phyloP scores from a whole-genome alignment of 2,888 invertebrate species.

The Polylopha cassiicola region DNA sequence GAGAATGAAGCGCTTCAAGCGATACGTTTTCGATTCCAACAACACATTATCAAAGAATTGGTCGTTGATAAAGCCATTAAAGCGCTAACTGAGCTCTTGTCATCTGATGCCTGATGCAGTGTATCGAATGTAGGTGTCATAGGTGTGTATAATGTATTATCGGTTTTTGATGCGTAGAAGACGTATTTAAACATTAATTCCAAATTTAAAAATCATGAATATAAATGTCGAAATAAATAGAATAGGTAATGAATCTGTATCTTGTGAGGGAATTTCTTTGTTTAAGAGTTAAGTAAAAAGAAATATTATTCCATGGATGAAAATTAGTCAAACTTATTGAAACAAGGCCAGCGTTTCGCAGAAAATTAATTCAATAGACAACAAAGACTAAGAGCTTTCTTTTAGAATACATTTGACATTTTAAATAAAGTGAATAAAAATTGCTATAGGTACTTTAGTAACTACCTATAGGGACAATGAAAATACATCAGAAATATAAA shows the following conservation, averaged over 20 bases:
- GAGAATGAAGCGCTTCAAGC: constrained; percentile 45
- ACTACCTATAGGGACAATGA: too few species aligned
- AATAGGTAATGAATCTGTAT: constrained; percentile 8
- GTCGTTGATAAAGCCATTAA: constrained; percentile 27
- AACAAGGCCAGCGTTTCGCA: constrained; percentile 13
- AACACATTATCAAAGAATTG: constrained; percentile 21
- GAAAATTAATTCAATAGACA: constrained; percentile 14
- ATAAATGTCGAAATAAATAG: neutral
- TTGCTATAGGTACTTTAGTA: too few species aligned
- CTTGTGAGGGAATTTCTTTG: too few species aligned
- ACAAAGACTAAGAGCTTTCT: constrained; percentile 14
- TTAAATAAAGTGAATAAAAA: too few species aligned
- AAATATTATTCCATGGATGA: constrained; percentile 5
- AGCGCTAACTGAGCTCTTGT: constrained; percentile 34
- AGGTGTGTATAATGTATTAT: constrained; percentile 15
- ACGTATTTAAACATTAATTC: constrained; percentile 7
- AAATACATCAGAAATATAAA: constrained; percentile 14
- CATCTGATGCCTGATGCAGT: constrained; percentile 29
- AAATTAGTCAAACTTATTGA: constrained; percentile 12
- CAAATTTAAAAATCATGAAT: constrained; percentile 4
- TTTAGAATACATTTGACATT: constrained; percentile 14
- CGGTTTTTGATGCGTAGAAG: constrained; percentile 14
- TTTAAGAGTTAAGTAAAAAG: constrained; percentile 11
- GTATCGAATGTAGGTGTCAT: constrained; percentile 24
- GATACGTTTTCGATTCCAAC: constrained; percentile 18